Conservation (phyloP, 2,888 invertebrate genomes). For the Melanotus villosus region DNA sequence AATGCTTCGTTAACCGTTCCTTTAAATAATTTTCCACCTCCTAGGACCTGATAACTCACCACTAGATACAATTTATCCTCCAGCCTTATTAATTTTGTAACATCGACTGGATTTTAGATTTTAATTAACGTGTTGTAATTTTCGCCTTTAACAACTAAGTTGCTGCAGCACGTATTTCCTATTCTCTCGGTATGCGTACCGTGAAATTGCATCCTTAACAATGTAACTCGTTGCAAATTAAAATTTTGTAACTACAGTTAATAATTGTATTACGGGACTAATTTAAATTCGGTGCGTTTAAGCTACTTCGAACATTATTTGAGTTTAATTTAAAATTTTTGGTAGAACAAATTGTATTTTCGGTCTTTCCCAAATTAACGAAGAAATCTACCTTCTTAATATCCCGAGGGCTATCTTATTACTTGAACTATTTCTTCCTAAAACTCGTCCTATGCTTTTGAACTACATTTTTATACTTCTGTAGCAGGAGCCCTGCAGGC, state of each 20-base stretch:
- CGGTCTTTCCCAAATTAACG: too few relatives aligned
- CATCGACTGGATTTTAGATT: slow-evolving; percentile 18
- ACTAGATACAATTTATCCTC: slow-evolving; percentile 6
- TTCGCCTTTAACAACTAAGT: neutral
- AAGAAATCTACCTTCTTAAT: neutral
- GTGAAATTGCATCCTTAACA: neutral
- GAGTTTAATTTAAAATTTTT: too few relatives aligned
- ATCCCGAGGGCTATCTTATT: neutral
- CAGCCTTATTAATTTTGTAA: slow-evolving; percentile 12
- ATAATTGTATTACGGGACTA: too few relatives aligned
- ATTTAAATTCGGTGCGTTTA: too few relatives aligned
- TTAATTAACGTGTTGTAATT: neutral
- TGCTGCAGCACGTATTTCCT: neutral
- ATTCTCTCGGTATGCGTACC: neutral
- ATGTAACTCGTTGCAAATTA: neutral
- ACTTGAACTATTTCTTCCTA: neutral
- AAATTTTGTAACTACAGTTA: too few relatives aligned
- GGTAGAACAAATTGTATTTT: too few relatives aligned
- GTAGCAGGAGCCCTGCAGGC: slow-evolving; percentile 46
- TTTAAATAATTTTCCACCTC: slow-evolving; percentile 20
- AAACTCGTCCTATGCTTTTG: slow-evolving; percentile 1
- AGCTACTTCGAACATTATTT: too few relatives aligned
- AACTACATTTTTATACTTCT: slow-evolving; percentile 43
- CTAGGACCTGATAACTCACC: neutral
- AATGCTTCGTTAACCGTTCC: slow-evolving; percentile 6